A percentile compares a stretch with the other conserved stretches of the same genome.
These are phyloP conservation scores for Myripristis murdjan DNA, from an alignment of 2,797 vertebrate species.

Conservation along the genomic window DNA sequence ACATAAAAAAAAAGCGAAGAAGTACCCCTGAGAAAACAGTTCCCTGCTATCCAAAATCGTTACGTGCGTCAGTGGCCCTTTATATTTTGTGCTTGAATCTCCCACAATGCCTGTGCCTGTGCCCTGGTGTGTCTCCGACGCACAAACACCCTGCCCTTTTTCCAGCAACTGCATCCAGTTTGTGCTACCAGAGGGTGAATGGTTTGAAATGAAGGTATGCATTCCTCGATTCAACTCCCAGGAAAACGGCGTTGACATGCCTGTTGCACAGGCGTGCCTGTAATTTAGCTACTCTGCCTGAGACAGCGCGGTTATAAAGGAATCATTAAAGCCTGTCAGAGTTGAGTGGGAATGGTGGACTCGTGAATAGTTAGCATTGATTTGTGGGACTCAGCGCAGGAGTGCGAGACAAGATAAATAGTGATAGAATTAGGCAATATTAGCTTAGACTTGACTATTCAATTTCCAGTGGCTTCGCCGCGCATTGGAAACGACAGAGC, in stretches of 20 bases:
- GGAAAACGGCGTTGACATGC: slow-evolving; percentile 36
- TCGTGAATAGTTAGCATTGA: slow-evolving; percentile 34
- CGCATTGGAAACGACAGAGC: neutral
- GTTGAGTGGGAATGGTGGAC: slow-evolving; percentile 2
- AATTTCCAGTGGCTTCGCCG: slow-evolving; percentile 37
- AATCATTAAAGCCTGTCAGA: slow-evolving; percentile 29
- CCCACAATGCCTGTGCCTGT: neutral
- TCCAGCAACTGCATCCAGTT: neutral
- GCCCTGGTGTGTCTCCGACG: neutral
- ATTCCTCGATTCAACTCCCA: slow-evolving; percentile 16
- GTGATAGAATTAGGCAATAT: slow-evolving; percentile 40
- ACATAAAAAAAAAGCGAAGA: too few relatives aligned
- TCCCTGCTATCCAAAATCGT: neutral
- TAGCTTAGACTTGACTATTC: slow-evolving; percentile 39
- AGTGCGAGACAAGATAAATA: slow-evolving; percentile 11
- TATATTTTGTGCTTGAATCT: slow-evolving; percentile 5
- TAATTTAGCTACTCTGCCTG: neutral
- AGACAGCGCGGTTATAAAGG: slow-evolving; percentile 17
- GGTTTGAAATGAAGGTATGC: neutral
- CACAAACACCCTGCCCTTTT: neutral
- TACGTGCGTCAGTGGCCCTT: slow-evolving; percentile 14
- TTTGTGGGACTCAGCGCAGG: neutral
- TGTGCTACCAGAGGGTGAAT: neutral
- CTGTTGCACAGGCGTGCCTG: slow-evolving; percentile 69
- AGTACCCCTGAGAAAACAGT: too few relatives aligned